These are phyloP conservation scores for Amphiura filiformis DNA, from an alignment of 35 echinoderm and acorn worm genomes.

Conservation along the genomic window DNA sequence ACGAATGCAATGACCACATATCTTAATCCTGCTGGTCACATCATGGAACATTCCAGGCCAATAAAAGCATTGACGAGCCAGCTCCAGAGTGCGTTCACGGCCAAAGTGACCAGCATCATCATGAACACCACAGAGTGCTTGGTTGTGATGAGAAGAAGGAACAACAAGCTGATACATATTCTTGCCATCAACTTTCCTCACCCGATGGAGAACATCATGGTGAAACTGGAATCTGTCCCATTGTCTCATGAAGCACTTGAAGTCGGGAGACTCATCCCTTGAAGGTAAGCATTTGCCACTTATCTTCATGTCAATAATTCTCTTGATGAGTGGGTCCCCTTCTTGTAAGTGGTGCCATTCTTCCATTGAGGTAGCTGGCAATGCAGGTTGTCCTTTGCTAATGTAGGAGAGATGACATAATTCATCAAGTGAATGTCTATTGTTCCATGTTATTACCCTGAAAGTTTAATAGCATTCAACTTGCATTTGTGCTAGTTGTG, in stretches of 20 bases:
- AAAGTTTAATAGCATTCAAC: too few relatives aligned
- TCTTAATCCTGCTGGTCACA: not conserved
- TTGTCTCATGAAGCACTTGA: not conserved
- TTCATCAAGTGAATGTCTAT: too few relatives aligned
- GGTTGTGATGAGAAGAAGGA: slow-evolving; percentile 20
- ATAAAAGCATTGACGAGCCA: not conserved
- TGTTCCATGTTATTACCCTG: too few relatives aligned
- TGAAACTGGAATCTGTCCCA: not conserved
- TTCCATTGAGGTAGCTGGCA: not conserved
- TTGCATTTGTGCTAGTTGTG: too few relatives aligned
- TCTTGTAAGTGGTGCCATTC: too few relatives aligned
- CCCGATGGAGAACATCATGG: too few relatives aligned
- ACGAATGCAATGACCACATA: not conserved
- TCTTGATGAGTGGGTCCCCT: too few relatives aligned
- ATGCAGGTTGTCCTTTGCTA: not conserved
- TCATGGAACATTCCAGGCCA: slow-evolving; percentile 28
- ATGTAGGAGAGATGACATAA: too few relatives aligned
- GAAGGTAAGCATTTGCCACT: not conserved
- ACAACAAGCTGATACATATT: slow-evolving; percentile 32
- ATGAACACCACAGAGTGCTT: too few relatives aligned
- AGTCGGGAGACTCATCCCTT: not conserved
- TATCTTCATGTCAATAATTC: too few relatives aligned
- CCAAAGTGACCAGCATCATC: slow-evolving; percentile 56
- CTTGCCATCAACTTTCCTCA: not conserved
- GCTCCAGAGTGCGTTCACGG: slow-evolving; percentile 28